Percentiles rank a stretch among this genome's conserved stretches.
These are phyloP conservation scores for Lepus americanus DNA, from an alignment of 2,113 vertebrate genomes.

Conservation along the genomic window DNA sequence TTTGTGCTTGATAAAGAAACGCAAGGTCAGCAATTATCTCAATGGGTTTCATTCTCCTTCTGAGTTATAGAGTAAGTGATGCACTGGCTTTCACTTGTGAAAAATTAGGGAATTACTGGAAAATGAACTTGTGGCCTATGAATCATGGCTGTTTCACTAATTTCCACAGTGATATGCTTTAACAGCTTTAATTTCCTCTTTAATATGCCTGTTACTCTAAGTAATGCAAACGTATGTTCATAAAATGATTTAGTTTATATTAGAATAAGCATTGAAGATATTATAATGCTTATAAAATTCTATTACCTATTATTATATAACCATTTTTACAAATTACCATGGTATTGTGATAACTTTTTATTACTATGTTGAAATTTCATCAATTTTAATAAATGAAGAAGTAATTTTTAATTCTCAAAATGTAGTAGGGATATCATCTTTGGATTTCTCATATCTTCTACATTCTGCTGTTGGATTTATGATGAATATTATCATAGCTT, in stretches of 20 bases:
- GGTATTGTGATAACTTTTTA: not conserved
- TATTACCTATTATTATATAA: not conserved
- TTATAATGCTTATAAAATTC: not conserved
- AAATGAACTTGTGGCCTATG: not conserved
- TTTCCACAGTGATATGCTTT: not conserved
- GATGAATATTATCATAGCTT: not conserved
- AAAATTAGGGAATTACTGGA: not conserved
- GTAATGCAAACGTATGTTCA: not conserved
- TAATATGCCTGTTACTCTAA: not conserved
- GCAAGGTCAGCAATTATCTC: not conserved
- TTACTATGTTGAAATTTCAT: not conserved
- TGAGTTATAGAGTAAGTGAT: not conserved
- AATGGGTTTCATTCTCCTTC: not conserved
- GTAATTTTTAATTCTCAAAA: not conserved
- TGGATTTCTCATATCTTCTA: not conserved
- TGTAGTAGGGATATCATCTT: not conserved
- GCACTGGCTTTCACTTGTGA: not conserved
- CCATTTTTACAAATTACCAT: not conserved
- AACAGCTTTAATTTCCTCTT: not conserved
- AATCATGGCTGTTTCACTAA: not conserved
- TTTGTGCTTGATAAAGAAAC: not conserved
- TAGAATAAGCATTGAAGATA: not conserved
- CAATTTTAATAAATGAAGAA: not conserved
- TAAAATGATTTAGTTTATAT: not conserved
- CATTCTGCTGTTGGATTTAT: not conserved